Conservation (phyloP, 2,888 invertebrate species). For the Eupithecia abbreviata region DNA sequence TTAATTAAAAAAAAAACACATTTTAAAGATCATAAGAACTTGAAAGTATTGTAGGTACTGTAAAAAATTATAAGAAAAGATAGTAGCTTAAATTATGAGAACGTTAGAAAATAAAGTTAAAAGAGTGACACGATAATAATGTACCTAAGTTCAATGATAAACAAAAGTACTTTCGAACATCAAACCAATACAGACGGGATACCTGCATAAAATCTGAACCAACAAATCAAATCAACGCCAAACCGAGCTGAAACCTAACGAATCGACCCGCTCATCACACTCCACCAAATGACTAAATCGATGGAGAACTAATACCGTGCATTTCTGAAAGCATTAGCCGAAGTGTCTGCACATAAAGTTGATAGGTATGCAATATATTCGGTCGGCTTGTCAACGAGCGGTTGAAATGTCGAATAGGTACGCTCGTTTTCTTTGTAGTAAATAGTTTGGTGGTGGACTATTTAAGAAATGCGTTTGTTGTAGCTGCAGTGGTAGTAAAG, state of each 20-base stretch:
- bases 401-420: slow-evolving; percentile 59
- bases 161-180: neutral
- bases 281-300: slow-evolving; percentile 43
- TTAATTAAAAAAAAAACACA: slow-evolving; percentile 15
- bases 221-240: slow-evolving; percentile 11
- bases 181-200: neutral
- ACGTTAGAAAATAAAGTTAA: neutral
- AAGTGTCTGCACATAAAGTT: slow-evolving; percentile 80
- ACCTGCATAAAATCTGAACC: neutral
- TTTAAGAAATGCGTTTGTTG: neutral
- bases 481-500: neutral
- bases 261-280: slow-evolving; percentile 28
- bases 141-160: neutral
- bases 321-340: slow-evolving; percentile 76
- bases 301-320: slow-evolving; percentile 52
- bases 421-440: slow-evolving; percentile 50
- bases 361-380: slow-evolving; percentile 80
- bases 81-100: too few species aligned
- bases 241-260: slow-evolving; percentile 4
- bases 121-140: neutral
- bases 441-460: slow-evolving; percentile 33
- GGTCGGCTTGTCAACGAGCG: slow-evolving; percentile 69
- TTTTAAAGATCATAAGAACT: neutral
- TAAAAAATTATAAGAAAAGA: neutral
- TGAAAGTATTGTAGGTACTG: neutral